Conservation (phyloP, 2,888 invertebrate species). For the Cheilosia urbana region DNA sequence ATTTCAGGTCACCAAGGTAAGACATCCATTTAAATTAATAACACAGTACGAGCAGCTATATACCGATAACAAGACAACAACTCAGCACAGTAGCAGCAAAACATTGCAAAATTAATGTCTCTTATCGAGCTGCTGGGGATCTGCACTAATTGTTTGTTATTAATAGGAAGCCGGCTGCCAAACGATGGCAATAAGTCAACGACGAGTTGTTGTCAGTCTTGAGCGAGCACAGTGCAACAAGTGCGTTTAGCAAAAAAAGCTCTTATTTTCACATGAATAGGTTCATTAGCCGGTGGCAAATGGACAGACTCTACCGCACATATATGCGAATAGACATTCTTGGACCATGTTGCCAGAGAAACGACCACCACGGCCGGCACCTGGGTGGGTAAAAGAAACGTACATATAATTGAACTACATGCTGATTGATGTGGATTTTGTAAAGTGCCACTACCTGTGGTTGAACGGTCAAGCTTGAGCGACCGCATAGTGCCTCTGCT, state of each 20-base stretch:
- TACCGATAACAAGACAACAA: conserved; percentile 37
- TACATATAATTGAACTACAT: conserved; percentile 41
- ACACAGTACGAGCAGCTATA: conserved; percentile 21
- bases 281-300: conserved; percentile 27
- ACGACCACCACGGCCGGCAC: neutral
- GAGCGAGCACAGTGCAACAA: neutral
- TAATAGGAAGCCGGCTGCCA: conserved; percentile 39
- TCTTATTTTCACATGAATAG: conserved; percentile 41
- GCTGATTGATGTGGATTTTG: conserved; percentile 48
- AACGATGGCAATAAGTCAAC: conserved; percentile 48
- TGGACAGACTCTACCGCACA: neutral
- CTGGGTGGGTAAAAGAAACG: conserved; percentile 1
- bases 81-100: conserved; percentile 19
- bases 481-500: conserved; percentile 28
- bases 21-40: conserved; percentile 60
- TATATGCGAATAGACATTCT: conserved; percentile 30
- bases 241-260: conserved; percentile 5
- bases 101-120: conserved; percentile 44
- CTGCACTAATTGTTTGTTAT: conserved; percentile 44
- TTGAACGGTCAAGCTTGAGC: conserved; percentile 48
- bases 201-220: neutral
- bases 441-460: conserved; percentile 48
- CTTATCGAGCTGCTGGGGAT: conserved; percentile 44
- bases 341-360: conserved; percentile 15
- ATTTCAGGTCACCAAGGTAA: conserved; percentile 46